These are phyloP conservation scores for Oncorhynchus nerka DNA, from an alignment of 2,113 vertebrate species.

Conservation along the genomic window DNA sequence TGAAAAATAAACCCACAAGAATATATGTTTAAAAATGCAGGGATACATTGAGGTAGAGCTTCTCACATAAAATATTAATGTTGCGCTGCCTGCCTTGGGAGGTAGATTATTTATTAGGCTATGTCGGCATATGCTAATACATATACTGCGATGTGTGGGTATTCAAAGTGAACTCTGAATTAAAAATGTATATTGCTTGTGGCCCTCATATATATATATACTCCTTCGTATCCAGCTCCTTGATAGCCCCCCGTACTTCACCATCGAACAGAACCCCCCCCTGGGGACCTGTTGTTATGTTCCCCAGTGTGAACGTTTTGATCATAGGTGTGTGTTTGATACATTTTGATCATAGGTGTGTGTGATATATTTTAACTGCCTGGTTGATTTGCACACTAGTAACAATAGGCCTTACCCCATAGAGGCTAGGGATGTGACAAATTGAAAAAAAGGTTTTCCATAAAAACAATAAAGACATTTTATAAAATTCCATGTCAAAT, in stretches of 20 bases:
- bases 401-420: no score
- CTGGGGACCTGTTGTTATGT: conserved; percentile 14
- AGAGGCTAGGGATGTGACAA: no score
- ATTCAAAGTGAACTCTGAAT: conserved; percentile 61
- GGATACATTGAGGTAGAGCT: conserved; percentile 52
- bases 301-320: background rate
- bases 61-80: conserved; percentile 66
- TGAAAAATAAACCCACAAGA: conserved; percentile 56
- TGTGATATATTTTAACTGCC: no score
- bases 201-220: conserved; percentile 55
- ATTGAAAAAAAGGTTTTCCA: no score
- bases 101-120: conserved; percentile 63
- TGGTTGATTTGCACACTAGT: no score
- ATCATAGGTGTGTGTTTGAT: no score
- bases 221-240: conserved; percentile 41
- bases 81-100: conserved; percentile 44
- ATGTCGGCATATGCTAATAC: conserved; percentile 70
- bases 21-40: conserved; percentile 60
- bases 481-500: no score
- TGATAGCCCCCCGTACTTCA: conserved; percentile 41
- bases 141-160: conserved; percentile 40
- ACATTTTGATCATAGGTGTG: no score
- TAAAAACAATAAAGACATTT: no score
- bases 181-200: conserved; percentile 68
- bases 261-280: conserved; percentile 22